phyloP scores from a whole-genome alignment of 2,797 vertebrate species.

The Carduelis carduelis region DNA sequence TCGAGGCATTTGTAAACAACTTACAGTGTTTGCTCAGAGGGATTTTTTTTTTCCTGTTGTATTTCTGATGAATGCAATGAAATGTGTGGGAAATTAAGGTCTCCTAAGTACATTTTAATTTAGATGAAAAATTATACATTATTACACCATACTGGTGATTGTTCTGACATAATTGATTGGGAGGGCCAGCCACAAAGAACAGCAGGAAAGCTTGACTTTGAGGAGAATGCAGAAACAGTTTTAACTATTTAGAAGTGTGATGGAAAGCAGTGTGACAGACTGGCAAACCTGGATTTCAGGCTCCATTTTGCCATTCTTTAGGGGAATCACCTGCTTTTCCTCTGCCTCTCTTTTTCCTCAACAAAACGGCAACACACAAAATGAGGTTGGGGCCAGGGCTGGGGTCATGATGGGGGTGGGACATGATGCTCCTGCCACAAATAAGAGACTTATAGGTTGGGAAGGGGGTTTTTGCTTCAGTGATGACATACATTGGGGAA shows the following conservation, averaged over 20 bases:
- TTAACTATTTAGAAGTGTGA: background rate
- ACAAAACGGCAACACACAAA: background rate
- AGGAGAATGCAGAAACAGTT: background rate
- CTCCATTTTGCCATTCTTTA: background rate
- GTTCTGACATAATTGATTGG: slow-evolving; percentile 66
- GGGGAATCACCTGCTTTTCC: background rate
- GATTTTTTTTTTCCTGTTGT: slow-evolving; percentile 35
- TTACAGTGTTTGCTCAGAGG: slow-evolving; percentile 52
- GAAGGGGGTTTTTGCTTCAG: background rate
- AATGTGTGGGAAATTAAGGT: slow-evolving; percentile 60
- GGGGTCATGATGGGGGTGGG: background rate
- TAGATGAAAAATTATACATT: slow-evolving; percentile 66
- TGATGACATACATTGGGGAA: background rate
- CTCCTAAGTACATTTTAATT: slow-evolving; percentile 69
- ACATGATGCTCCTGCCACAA: background rate
- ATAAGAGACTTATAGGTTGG: background rate
- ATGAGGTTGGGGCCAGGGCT: background rate
- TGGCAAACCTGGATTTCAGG: background rate
- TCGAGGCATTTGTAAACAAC: slow-evolving; percentile 59
- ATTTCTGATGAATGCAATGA: slow-evolving; percentile 63
- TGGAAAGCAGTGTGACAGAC: background rate
- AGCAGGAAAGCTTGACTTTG: slow-evolving; percentile 37
- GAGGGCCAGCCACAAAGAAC: slow-evolving; percentile 45
- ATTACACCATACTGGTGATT: slow-evolving; percentile 59
- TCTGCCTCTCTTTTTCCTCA: background rate